Evolutionary conservation across 2,888 invertebrate species (phyloP).

Genomic region (Nowickia ferox): DNA sequence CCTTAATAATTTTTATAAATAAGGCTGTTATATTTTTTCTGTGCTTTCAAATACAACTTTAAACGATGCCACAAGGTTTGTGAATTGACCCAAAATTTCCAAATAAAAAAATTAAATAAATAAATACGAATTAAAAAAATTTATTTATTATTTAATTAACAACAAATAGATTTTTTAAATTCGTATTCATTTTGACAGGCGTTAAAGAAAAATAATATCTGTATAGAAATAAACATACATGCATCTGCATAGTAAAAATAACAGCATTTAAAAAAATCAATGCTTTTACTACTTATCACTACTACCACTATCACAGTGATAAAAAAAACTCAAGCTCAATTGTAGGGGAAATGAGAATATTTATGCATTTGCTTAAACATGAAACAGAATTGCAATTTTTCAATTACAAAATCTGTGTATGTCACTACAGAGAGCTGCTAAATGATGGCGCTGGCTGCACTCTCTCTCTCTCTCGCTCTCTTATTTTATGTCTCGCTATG

Average conservation of each 20-base stretch:
- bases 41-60: too few species aligned
- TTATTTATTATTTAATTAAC: too few species aligned
- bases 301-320: conserved; percentile 4
- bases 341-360: conserved; percentile 53
- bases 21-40: too few species aligned
- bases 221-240: too few species aligned
- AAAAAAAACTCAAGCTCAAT: conserved; percentile 33
- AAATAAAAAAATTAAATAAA: too few species aligned
- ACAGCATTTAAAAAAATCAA: conserved; percentile 4
- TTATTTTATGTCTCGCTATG: background rate
- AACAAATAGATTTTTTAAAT: too few species aligned
- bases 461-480: background rate
- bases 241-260: conserved; percentile 4
- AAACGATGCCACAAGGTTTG: too few species aligned
- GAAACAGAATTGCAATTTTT: background rate
- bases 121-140: too few species aligned
- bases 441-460: background rate
- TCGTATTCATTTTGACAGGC: too few species aligned
- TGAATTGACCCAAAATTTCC: too few species aligned
- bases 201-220: too few species aligned
- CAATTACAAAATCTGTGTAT: background rate
- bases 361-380: background rate
- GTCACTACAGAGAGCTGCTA: background rate
- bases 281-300: conserved; percentile 35
- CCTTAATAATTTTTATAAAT: too few species aligned